Base-by-base conservation (phyloP, 2,113 vertebrate species). In the Nibea albiflora region DNA sequence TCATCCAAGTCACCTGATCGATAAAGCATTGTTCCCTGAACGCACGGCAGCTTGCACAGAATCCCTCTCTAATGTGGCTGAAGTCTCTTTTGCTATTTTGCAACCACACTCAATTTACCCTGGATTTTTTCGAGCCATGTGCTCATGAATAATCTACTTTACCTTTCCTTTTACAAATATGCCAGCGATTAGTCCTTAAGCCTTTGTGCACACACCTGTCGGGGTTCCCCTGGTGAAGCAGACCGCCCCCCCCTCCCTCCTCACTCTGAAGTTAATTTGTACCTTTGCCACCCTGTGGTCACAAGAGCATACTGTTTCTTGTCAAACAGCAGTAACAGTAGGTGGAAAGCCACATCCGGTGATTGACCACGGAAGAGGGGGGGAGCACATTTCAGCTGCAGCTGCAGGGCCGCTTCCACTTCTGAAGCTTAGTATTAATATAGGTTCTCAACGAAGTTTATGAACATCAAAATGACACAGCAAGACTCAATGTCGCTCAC, bases 151-250 rank as follows among this genome's bases (percentile, higher is more conserved):
- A 83, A 88, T 80, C 77, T 52, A 57, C 50, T 65, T 53, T 54
- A 57, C 17, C 16, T 67, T 50, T 64, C 69, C n/a, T 85, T 83
- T 81, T 53, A 63, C 70, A 57, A 82, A 86, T 64, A 81, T 80
- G 69, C 56, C 11, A 31, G 42, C 70, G 70, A 78, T 81, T 71
- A 80, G 78, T 73, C 56, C 49, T 63, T 53, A 61, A 84, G 74
- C 85, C 68, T 92, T 83, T 89, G 62, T 85, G 58, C 53, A 71
- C 76, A 87, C 78, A 85, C 78, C 82, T 93, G 84, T 75, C 50
- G n/a, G 53, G 66, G 16, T 56, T 49, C 73, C 71, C 31, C 64
- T 1, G 7, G 44, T 78, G 84, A 76, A 85, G 56, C 49, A 80
- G 58, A 58, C 72, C 75, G 78, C 80, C 50, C 5, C 2, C 35